These are phyloP conservation scores for Protobothrops mucrosquamatus DNA, from an alignment of 2,113 vertebrate species.

Conservation along the genomic window DNA sequence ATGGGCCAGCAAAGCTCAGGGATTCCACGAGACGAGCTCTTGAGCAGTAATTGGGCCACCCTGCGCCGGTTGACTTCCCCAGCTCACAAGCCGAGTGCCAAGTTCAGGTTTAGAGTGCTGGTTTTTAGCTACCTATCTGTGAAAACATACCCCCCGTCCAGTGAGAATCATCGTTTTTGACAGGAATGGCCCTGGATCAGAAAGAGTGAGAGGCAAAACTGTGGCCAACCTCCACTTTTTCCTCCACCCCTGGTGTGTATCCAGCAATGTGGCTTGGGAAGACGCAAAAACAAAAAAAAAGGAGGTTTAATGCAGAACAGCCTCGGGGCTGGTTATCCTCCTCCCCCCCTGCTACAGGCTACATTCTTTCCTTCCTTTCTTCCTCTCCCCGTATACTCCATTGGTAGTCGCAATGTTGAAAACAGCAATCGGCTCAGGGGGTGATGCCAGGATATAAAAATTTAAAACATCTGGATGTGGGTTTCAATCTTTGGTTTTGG, in stretches of 20 bases:
- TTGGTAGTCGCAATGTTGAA: background rate
- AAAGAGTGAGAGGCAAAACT: slow-evolving; percentile 21
- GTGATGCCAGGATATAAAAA: background rate
- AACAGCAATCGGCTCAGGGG: background rate
- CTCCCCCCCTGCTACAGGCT: background rate
- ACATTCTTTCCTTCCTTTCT: background rate
- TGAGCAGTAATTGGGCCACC: slow-evolving; percentile 84
- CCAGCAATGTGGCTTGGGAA: background rate
- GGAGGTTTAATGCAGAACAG: background rate
- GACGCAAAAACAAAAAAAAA: background rate
- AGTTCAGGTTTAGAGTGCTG: background rate
- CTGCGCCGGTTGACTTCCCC: slow-evolving; percentile 84
- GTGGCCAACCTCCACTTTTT: background rate
- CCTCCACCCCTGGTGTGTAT: background rate
- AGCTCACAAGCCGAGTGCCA: slow-evolving; percentile 75
- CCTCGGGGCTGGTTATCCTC: background rate
- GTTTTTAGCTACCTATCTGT: slow-evolving; percentile 22
- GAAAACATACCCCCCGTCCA: slow-evolving; percentile 7
- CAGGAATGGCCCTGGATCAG: slow-evolving; percentile 39
- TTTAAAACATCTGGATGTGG: background rate
- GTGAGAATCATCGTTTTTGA: slow-evolving; percentile 54
- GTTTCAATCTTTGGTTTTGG: background rate
- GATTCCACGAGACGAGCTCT: slow-evolving; percentile 69
- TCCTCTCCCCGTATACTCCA: background rate
- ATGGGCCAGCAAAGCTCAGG: slow-evolving; percentile 31